Percentiles rank a stretch among this genome's conserved stretches.
Conservation (phyloP, 2,113 vertebrate species). For the Lamprologus callipterus region DNA sequence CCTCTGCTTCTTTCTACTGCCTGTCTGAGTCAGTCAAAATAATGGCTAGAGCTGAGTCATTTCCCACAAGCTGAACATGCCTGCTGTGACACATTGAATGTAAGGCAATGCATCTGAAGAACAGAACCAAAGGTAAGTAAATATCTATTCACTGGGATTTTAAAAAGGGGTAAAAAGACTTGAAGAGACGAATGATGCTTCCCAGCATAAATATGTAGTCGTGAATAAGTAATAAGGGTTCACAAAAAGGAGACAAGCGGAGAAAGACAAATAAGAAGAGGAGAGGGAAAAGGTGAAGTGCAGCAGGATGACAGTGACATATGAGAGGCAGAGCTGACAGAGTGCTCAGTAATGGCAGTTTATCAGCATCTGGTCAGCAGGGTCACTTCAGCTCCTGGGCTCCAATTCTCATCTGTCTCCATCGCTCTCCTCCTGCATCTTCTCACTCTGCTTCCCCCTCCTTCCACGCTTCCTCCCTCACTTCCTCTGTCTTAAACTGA, state of each 20-base stretch:
- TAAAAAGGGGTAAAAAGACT: neutral
- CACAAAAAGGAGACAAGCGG: neutral
- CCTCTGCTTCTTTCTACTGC: neutral
- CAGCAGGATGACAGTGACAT: constrained; percentile 43
- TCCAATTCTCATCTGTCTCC: constrained; percentile 42
- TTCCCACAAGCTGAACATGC: neutral
- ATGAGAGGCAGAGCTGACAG: constrained; percentile 39
- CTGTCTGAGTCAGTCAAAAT: neutral
- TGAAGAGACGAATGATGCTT: neutral
- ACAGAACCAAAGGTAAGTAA: neutral
- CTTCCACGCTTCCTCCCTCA: neutral
- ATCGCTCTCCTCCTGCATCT: constrained; percentile 7
- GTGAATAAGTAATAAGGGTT: neutral
- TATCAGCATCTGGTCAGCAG: constrained; percentile 46
- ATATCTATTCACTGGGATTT: neutral
- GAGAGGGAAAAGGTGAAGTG: neutral
- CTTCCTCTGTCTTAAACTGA: neutral
- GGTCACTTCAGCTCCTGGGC: constrained; percentile 45
- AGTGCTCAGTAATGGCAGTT: constrained; percentile 46
- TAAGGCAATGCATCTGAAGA: neutral
- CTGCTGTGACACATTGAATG: neutral
- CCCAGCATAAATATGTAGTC: neutral
- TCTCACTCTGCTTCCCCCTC: neutral
- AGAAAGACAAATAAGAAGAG: neutral
- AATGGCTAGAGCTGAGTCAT: neutral